Evolutionary conservation across 2,113 vertebrate species (phyloP).

Genomic region (Eretmochelys imbricata): DNA sequence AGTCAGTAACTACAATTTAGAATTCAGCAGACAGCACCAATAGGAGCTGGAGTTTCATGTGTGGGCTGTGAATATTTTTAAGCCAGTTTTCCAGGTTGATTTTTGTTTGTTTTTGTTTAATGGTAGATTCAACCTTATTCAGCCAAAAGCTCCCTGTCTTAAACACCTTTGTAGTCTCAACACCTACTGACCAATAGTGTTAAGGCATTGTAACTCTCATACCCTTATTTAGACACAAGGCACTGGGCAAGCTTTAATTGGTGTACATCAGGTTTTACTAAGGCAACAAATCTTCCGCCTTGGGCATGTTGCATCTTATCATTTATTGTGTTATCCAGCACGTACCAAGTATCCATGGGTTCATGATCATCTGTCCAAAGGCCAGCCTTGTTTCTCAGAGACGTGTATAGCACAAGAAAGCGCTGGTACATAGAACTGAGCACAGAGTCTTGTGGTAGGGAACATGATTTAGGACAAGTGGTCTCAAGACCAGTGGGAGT

Average conservation of each 20-base stretch:
- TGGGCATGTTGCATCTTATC: neutral
- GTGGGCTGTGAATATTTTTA: neutral
- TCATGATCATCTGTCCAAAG: neutral
- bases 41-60: neutral
- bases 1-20: neutral
- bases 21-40: neutral
- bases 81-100: neutral
- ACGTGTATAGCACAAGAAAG: neutral
- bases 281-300: neutral
- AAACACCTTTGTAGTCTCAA: neutral
- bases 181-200: neutral
- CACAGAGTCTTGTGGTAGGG: neutral
- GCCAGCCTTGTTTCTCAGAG: neutral
- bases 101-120: neutral
- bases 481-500: neutral
- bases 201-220: neutral
- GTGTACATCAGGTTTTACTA: neutral
- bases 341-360: neutral
- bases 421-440: neutral
- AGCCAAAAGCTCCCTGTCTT: neutral
- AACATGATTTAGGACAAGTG: neutral
- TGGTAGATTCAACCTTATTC: neutral
- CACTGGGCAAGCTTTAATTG: neutral
- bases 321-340: accelerated
- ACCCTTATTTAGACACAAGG: neutral